Evolutionary conservation across 1,140 invertebrate genomes (phyloP), one percentile per base, ranked within the genome.

Genomic region (Drosophila pseudoobscura): DNA sequence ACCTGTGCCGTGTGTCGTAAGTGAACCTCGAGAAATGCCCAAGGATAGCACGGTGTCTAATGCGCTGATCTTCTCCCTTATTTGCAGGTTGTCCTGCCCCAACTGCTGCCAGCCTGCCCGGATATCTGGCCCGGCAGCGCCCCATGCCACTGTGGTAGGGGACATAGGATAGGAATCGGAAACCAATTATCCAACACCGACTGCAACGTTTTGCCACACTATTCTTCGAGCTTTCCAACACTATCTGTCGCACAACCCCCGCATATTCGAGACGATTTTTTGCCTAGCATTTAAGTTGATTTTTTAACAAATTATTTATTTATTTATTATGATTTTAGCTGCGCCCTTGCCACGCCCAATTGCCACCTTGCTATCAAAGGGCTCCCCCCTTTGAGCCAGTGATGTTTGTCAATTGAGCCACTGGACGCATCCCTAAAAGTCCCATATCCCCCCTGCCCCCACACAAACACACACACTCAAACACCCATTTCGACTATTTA

Each of bases 1-100:
- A 94, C 94, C 63, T 98, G 97, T 91, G 93, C 93, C 55, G 95
- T 97, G 62, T 98, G 97, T 92, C 94, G 97, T 98, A 92, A 96
- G 96, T 96, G 13, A 6, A 9, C 3, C 4, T 88, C 24, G 0
- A 35, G 7, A 6, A 7, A 17, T 0, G 1, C 24, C 8, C 0
- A 13, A 31, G 3, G 6, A 9, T 2, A 6, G 13, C 6, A 6
- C 0, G 5, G 24, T 6, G 9, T 9, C 20, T 22, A 47, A 20
- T 47, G 6, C 26, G 2, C 22, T 59, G 0, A 43, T 17, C 59
- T n/a, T 8, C 1, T 4, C 6, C 49, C 7, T 79, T 62, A 90
- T 92, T 39, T 92, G 50, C 91, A 94, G 94, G 93, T 90, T 95
- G 94, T 91, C 94, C 94, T 62, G 91, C 92, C 6, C 91, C 92